Evolutionary conservation across 2,797 vertebrate genomes (phyloP).

Genomic region (Apogon hyalosoma): DNA sequence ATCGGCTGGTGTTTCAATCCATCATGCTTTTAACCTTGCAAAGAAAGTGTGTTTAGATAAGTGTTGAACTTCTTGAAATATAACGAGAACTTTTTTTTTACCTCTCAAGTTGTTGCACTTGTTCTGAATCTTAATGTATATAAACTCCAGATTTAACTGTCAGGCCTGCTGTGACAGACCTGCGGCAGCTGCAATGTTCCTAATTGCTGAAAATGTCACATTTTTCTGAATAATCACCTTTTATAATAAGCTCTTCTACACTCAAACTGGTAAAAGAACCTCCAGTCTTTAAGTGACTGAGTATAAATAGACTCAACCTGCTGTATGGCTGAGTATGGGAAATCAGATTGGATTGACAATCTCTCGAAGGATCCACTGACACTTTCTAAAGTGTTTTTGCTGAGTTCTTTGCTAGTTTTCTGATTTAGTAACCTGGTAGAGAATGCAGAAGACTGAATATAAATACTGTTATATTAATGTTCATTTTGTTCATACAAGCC

Average conservation of each 20-base stretch:
- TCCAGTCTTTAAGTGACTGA: constrained; percentile 57
- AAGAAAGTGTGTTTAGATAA: constrained; percentile 43
- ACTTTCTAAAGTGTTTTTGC: constrained; percentile 51
- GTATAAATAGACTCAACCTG: constrained; percentile 27
- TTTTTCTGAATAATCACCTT: constrained; percentile 52
- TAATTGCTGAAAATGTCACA: constrained; percentile 59
- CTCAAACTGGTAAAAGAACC: constrained; percentile 33
- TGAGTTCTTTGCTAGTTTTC: constrained; percentile 56
- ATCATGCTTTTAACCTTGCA: constrained; percentile 59
- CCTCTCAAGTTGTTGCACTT: constrained; percentile 37
- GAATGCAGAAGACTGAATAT: constrained; percentile 44
- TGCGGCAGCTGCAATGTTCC: constrained; percentile 21
- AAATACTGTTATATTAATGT: constrained; percentile 23
- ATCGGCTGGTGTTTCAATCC: constrained; percentile 54
- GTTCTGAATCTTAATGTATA: constrained; percentile 37
- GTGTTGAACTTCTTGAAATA: constrained; percentile 34
- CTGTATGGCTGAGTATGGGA: constrained; percentile 50
- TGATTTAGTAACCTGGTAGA: constrained; percentile 53
- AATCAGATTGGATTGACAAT: constrained; percentile 68
- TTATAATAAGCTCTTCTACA: constrained; percentile 39
- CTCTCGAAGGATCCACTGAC: constrained; percentile 45
- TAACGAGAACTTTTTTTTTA: constrained; percentile 19
- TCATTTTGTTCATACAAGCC: not conserved
- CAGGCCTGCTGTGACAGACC: constrained; percentile 19
- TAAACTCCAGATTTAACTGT: constrained; percentile 22